Evolutionary conservation across 1,140 invertebrate genomes (phyloP).

Genomic region (Metopolophium dirhodum): DNA sequence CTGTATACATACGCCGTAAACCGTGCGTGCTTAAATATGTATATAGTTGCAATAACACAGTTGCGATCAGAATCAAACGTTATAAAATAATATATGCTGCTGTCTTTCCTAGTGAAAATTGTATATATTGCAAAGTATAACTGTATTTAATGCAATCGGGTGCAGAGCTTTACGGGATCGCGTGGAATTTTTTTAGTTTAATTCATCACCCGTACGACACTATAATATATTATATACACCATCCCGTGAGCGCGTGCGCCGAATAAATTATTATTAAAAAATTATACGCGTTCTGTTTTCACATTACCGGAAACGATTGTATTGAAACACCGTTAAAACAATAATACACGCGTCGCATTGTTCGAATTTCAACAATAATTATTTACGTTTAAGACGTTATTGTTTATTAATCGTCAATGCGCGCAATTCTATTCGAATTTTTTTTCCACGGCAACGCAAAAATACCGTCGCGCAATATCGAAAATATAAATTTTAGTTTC

Average conservation of each 20-base stretch:
- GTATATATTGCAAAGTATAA: background rate
- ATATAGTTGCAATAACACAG: too few relatives aligned
- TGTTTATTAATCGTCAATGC: background rate
- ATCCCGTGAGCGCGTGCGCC: background rate
- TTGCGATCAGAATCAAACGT: too few relatives aligned
- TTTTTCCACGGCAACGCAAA: background rate
- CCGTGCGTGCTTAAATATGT: too few relatives aligned
- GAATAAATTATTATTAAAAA: background rate
- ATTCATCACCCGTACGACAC: background rate
- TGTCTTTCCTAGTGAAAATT: too few relatives aligned
- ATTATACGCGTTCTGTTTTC: background rate
- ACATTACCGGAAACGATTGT: slow-evolving; percentile 12
- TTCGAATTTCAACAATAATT: background rate
- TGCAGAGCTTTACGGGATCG: background rate
- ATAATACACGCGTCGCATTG: background rate
- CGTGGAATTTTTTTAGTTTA: background rate
- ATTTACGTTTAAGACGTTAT: background rate
- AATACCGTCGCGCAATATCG: background rate
- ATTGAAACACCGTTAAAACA: background rate
- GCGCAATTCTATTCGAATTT: background rate
- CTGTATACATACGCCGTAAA: too few relatives aligned
- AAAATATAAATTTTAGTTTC: background rate
- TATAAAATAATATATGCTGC: too few relatives aligned
- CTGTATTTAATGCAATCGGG: background rate
- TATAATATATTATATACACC: too few relatives aligned